Evolutionary conservation across 2,113 vertebrate genomes (phyloP), one percentile per base, ranked within the genome.

Genomic region (Psilopsiagon aymara): DNA sequence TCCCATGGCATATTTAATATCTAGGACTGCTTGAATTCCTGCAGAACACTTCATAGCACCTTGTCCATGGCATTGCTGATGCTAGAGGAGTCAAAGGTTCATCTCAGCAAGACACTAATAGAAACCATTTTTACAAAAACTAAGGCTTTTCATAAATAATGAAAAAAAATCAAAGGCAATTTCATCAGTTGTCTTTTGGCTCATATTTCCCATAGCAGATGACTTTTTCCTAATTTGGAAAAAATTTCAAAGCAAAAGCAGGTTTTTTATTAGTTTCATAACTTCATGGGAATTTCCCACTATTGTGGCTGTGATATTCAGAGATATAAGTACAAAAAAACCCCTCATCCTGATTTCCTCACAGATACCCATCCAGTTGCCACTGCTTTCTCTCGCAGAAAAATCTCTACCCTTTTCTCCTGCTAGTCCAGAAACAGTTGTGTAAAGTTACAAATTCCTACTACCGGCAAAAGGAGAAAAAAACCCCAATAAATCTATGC

Each of bases 41-140:
- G 29, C 73, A 92, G 53, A 88, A 81, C 43, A 31, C 20, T 75
- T 51, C 4, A 0, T 44, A 55, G 41, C 41, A 41, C 9, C 21
- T 77, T 74, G 18, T 81, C 76, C 29, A 7, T 12, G 15, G 63
- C 18, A 37, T 3, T 71, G 57, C 39, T 86, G 51, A 70, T 64
- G 35, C n/a, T 81, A 69, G 7, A 78, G 31, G 10, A 90, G 35
- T 41, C 78, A 92, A 88, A 91, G 29, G n/a, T 55, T 95, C 59
- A 74, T 29, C 78, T 88, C 81, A 74, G 91, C 53, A 91, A 75
- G 92, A 90, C 18, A n/a, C 25, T 88, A 87, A 92, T 37, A 70
- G 51, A 82, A 96, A 87, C 29, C 76, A 94, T 62, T 76, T 66
- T 75, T 84, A 76, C 8, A 79, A 41, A 76, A 87, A 28, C 79